Evolutionary conservation across 1,140 invertebrate genomes (phyloP).

Genomic region (Aethina tumida): DNA sequence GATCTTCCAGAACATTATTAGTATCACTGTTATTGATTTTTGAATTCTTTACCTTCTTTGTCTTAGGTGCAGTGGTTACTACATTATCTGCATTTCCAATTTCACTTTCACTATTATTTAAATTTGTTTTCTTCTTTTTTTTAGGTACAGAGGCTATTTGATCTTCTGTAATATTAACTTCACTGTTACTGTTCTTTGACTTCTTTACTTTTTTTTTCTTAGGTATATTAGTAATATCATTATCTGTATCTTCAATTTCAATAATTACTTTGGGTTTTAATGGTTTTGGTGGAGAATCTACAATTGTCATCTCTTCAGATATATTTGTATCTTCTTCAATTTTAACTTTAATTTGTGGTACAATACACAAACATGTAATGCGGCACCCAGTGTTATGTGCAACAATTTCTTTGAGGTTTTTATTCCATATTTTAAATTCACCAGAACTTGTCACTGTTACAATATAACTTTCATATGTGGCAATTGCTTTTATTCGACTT

Average conservation of each 20-base stretch:
- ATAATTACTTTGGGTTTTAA: slow-evolving; percentile 13
- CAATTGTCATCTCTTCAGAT: slow-evolving; percentile 12
- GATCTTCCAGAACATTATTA: too few relatives aligned
- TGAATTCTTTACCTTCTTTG: neutral
- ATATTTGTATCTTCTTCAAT: slow-evolving; percentile 18
- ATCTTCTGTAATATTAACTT: slow-evolving; percentile 2
- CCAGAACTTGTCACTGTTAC: slow-evolving; percentile 61
- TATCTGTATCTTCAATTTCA: slow-evolving; percentile 12
- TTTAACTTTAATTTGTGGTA: slow-evolving; percentile 23
- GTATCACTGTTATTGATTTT: neutral
- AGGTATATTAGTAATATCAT: slow-evolving; percentile 7
- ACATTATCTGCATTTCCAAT: neutral
- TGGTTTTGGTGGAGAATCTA: slow-evolving; percentile 10
- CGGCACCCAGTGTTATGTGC: slow-evolving; percentile 46
- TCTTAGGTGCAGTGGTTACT: neutral
- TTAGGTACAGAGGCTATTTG: slow-evolving; percentile 2
- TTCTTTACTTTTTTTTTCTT: slow-evolving; percentile 14
- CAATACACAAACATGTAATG: slow-evolving; percentile 46
- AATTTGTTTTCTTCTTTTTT: neutral
- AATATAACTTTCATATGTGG: slow-evolving; percentile 36
- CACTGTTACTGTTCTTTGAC: slow-evolving; percentile 3
- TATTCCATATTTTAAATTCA: slow-evolving; percentile 66
- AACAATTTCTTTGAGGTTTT: slow-evolving; percentile 41
- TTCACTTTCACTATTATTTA: too few relatives aligned
- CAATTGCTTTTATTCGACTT: slow-evolving; percentile 57